phyloP scores from a whole-genome alignment of 2,797 vertebrate genomes.

The Pseudomugil gertrudae region DNA sequence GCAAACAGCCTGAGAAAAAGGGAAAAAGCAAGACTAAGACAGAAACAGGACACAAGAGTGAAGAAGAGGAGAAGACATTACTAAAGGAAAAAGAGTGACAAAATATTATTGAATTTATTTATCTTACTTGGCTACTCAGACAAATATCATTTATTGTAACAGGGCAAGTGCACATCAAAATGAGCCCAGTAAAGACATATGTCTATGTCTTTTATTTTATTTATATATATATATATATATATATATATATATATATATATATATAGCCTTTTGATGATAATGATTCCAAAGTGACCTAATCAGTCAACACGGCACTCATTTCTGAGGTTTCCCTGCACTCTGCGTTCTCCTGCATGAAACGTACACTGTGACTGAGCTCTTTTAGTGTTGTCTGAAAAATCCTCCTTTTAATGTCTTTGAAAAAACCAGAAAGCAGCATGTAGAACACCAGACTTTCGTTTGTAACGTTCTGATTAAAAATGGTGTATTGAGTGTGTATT shows the following conservation, averaged over 20 bases:
- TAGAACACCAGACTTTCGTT: constrained; percentile 6
- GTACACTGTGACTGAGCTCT: constrained; percentile 4
- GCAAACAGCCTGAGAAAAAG: constrained; percentile 28
- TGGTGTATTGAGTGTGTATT: constrained; percentile 25
- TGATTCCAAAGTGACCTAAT: neutral
- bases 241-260: too few relatives aligned
- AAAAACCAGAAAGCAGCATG: constrained; percentile 9
- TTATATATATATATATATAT: too few relatives aligned
- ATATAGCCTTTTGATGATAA: constrained; percentile 31
- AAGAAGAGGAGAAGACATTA: constrained; percentile 51
- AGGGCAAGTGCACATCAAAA: constrained; percentile 68
- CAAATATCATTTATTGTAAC: constrained; percentile 80
- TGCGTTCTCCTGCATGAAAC: constrained; percentile 8
- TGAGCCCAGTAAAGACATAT: constrained; percentile 57
- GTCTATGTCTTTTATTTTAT: constrained; percentile 60
- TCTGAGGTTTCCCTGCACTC: constrained; percentile 25
- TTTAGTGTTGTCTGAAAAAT: neutral
- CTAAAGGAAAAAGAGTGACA: constrained; percentile 72
- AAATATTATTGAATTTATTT: constrained; percentile 84
- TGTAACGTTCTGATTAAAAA: constrained; percentile 18
- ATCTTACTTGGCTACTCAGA: constrained; percentile 74
- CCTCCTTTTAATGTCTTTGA: constrained; percentile 2
- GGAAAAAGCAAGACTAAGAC: constrained; percentile 8
- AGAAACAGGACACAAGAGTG: constrained; percentile 9
- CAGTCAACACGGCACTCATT: neutral